Base-by-base conservation (phyloP, 2,113 vertebrate genomes). In the Todiramphus saurophagus region DNA sequence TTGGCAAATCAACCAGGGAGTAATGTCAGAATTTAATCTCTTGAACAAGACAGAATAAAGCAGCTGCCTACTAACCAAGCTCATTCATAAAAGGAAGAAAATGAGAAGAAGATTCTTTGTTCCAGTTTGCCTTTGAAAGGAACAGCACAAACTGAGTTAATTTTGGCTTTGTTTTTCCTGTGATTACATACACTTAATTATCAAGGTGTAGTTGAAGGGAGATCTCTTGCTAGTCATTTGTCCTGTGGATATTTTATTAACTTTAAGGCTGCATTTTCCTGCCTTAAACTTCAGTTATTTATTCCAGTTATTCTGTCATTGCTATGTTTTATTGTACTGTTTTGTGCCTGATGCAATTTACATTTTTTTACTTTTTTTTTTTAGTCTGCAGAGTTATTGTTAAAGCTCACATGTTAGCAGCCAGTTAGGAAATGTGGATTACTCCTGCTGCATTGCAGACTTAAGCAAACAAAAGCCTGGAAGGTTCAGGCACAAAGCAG, bases 11-110 rank as follows among this genome's bases (percentile, higher is more conserved):
- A 85, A 20, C 50, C 41, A 78, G 89, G 48, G 68, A 91, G 7
- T 68, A 56, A 51, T 60, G 64, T 95, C 73, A 90, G 82, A 79
- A 90, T 93, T 51, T 94, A 9, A 72, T 96, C 94, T 95, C 59
- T 88, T 87, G 76, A 83, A 64, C 37, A 43, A 83, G 77, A 30
- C 14, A 53, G 85, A 96, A 72, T 30, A 85, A 93, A 91, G 66
- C 58, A 89, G 53, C 56, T 79, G 74, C 37, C 51, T 93, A 46
- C 43, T 70, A 82, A 50, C 72, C 8, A 55, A 93, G 15, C 81
- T 89, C 48, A 72, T 91, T 95, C 76, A 77, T 78, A 75, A 87
- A 91, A 90, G 30, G 33, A 86, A 44, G 27, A 83, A 90, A 95
- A 83, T n/a, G 27, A 86, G 55, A 79, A n/a, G 55, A 53, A 60